These are phyloP conservation scores for Brienomyrus brachyistius DNA, from an alignment of 2,113 vertebrate genomes.

Conservation along the genomic window DNA sequence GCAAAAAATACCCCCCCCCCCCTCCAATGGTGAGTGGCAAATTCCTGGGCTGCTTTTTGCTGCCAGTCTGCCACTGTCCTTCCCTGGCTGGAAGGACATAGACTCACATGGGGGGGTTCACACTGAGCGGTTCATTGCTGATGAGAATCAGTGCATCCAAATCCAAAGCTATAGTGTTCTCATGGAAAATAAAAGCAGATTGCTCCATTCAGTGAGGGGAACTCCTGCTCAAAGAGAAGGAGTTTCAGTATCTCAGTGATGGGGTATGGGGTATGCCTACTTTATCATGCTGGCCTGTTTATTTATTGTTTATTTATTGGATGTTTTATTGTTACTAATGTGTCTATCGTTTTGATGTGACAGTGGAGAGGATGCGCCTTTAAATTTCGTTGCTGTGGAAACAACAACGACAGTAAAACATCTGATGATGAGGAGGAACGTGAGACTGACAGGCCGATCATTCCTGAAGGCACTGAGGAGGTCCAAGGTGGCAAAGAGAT, in stretches of 20 bases:
- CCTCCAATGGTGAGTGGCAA: too few relatives aligned
- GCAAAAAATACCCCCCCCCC: too few relatives aligned
- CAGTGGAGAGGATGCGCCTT: too few relatives aligned
- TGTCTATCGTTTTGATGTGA: too few relatives aligned
- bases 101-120: not conserved
- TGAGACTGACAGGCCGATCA: not conserved
- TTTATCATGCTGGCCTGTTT: not conserved
- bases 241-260: not conserved
- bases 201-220: not conserved
- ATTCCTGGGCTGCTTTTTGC: too few relatives aligned
- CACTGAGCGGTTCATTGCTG: not conserved
- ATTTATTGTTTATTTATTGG: not conserved
- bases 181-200: not conserved
- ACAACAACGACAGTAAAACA: too few relatives aligned
- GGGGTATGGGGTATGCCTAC: too few relatives aligned
- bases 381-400: too few relatives aligned
- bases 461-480: not conserved
- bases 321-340: too few relatives aligned
- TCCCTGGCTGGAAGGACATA: too few relatives aligned
- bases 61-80: too few relatives aligned
- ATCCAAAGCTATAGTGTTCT: not conserved
- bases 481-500: not conserved
- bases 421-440: not conserved
- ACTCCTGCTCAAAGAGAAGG: not conserved
- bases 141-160: not conserved